phyloP scores from a whole-genome alignment of 53 echinoderm and acorn worm genomes.

The Arbacia lixula region DNA sequence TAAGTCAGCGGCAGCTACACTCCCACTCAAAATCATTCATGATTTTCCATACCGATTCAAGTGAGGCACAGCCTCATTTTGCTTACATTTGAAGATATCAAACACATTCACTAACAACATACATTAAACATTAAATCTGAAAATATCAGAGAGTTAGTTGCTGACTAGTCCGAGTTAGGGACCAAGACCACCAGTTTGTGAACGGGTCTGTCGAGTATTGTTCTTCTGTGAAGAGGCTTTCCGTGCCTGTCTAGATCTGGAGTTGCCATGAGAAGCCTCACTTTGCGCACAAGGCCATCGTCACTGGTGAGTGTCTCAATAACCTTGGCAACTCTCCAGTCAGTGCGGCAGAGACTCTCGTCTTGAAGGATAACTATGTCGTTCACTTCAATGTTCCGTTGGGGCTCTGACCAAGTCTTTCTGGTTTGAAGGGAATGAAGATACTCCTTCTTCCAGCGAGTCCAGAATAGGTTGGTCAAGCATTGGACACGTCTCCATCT shows the following conservation, averaged over 20 bases:
- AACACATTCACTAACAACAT: too few species aligned
- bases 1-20: too few species aligned
- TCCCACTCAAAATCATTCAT: too few species aligned
- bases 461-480: slow-evolving; percentile 12
- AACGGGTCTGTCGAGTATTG: slow-evolving; percentile 14
- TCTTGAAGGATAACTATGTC: not conserved
- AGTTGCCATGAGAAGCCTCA: slow-evolving; percentile 2
- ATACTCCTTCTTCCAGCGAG: not conserved
- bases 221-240: not conserved
- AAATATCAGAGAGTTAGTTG: too few species aligned
- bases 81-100: too few species aligned
- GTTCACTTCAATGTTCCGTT: not conserved
- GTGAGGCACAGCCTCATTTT: too few species aligned
- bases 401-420: not conserved
- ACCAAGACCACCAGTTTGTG: slow-evolving; percentile 5
- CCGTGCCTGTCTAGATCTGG: not conserved
- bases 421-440: not conserved
- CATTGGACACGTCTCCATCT: slow-evolving; percentile 31
- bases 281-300: slow-evolving; percentile 20
- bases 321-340: slow-evolving; percentile 32
- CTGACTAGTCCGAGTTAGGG: too few species aligned
- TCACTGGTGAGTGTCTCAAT: not conserved
- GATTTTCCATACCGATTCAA: too few species aligned
- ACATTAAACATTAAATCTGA: too few species aligned
- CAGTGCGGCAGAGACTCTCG: not conserved